Conservation (phyloP, 92 coral and sea anemone species). For the Plumapathes pennacea region DNA sequence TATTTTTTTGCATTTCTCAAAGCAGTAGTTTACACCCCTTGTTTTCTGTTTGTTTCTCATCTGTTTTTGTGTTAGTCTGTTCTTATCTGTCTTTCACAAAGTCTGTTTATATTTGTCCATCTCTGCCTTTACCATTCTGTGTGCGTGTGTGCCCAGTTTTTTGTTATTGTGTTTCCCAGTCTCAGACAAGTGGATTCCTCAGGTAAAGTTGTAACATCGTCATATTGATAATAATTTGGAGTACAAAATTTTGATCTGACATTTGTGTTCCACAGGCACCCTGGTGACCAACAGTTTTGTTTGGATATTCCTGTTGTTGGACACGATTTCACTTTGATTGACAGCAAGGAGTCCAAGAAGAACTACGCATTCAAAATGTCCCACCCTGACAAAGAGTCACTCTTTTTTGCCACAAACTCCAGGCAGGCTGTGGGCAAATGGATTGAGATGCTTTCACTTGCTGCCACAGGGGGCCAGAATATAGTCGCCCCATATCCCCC, state of each 20-base stretch:
- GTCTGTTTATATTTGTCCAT: too few species aligned
- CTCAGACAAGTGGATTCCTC: too few species aligned
- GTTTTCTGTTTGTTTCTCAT: too few species aligned
- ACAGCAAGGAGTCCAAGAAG: slow-evolving; percentile 83
- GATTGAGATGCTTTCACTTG: slow-evolving; percentile 93
- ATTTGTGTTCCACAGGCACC: slow-evolving; percentile 50
- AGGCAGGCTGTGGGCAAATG: slow-evolving; percentile 87
- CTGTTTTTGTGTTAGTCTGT: too few species aligned
- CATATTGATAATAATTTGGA: too few species aligned
- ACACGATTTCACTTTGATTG: slow-evolving; percentile 75
- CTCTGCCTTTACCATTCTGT: too few species aligned
- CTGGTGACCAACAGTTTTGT: slow-evolving; percentile 75
- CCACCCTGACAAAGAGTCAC: slow-evolving; percentile 73
- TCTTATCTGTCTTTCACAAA: too few species aligned
- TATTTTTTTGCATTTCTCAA: too few species aligned
- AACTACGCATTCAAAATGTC: slow-evolving; percentile 81
- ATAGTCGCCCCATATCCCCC: slow-evolving; percentile 85
- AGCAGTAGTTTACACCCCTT: too few species aligned
- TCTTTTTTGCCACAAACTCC: slow-evolving; percentile 84
- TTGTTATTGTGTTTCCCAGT: too few species aligned
- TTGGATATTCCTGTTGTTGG: slow-evolving; percentile 74
- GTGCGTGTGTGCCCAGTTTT: too few species aligned
- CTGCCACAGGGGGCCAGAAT: slow-evolving; percentile 85
- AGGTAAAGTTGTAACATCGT: too few species aligned
- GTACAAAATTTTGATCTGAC: background rate